phyloP scores from a whole-genome alignment of 2,113 vertebrate species.

The Beaufortia kweichowensis region DNA sequence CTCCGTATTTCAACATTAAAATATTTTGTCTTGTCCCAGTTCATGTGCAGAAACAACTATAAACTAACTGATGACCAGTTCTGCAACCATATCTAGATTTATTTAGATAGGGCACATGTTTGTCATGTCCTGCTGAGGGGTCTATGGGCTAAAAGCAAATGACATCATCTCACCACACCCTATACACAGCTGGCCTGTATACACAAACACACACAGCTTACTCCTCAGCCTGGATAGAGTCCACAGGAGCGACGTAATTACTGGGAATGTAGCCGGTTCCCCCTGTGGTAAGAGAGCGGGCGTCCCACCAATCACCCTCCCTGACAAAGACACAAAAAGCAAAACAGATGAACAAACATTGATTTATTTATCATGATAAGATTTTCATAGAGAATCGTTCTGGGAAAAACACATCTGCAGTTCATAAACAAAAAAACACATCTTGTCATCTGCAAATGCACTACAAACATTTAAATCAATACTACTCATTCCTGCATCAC shows the following conservation, averaged over 20 bases:
- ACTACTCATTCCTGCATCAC: no score
- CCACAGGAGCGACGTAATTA: slow-evolving; percentile 97
- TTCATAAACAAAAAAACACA: no score
- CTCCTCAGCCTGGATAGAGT: slow-evolving; percentile 98
- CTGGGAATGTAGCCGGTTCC: slow-evolving; percentile 96
- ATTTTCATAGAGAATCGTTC: no score
- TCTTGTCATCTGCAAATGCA: no score
- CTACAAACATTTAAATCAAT: no score
- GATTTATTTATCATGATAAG: not conserved
- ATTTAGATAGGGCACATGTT: slow-evolving; percentile 9
- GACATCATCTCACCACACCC: slow-evolving; percentile 25
- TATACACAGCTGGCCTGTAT: slow-evolving; percentile 35
- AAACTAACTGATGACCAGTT: no score
- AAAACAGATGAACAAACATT: slow-evolving; percentile 42
- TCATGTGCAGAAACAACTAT: no score
- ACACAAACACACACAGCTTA: slow-evolving; percentile 69
- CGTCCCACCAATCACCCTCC: slow-evolving; percentile 99
- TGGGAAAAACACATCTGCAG: no score
- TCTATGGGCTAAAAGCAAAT: not conserved
- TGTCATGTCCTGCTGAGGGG: not conserved
- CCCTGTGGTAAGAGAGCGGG: slow-evolving; percentile 90
- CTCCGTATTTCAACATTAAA: no score
- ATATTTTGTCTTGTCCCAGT: not conserved
- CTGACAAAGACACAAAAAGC: slow-evolving; percentile 69
- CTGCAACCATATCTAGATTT: slow-evolving; percentile 5